A percentile compares a stretch with the other conserved stretches of the same genome.
phyloP scores from a whole-genome alignment of 2,113 vertebrate species.

The Lampris megalopsis region DNA sequence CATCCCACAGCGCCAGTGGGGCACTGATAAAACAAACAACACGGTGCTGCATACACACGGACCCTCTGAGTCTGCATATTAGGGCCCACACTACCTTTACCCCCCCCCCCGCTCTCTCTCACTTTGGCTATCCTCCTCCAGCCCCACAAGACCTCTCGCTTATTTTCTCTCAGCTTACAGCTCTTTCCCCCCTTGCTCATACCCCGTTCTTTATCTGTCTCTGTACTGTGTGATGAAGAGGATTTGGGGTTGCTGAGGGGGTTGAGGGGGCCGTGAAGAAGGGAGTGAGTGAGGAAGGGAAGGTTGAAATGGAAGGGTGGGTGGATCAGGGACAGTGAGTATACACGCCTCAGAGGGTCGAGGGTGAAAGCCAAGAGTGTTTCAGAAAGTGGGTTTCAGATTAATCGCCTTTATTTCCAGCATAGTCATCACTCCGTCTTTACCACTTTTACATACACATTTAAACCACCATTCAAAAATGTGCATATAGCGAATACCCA shows the following conservation, averaged over 20 bases:
- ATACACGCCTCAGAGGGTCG: conserved; percentile 64
- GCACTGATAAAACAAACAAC: conserved; percentile 83
- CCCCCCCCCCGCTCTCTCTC: conserved; percentile 34
- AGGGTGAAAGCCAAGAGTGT: conserved; percentile 64
- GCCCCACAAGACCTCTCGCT: conserved; percentile 39
- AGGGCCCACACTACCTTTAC: conserved; percentile 35
- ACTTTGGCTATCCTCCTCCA: conserved; percentile 9
- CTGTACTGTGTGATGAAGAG: conserved; percentile 64
- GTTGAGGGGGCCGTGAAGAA: conserved; percentile 60
- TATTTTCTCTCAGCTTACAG: conserved; percentile 47
- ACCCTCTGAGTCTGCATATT: conserved; percentile 71
- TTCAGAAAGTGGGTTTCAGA: conserved; percentile 65
- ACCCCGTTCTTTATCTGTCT: conserved; percentile 44
- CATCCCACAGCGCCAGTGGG: conserved; percentile 73
- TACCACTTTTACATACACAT: background rate
- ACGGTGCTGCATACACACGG: conserved; percentile 61
- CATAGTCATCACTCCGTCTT: conserved; percentile 57
- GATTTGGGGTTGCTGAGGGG: conserved; percentile 69
- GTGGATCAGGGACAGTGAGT: conserved; percentile 45
- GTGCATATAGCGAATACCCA: background rate
- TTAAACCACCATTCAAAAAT: conserved; percentile 20
- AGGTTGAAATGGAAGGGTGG: conserved; percentile 48
- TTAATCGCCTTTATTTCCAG: conserved; percentile 70
- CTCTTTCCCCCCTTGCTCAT: conserved; percentile 40
- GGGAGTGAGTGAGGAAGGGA: conserved; percentile 42